Percentiles rank a stretch among this genome's conserved stretches.
Conservation (phyloP, 2,113 vertebrate genomes). For the Apteryx mantelli region DNA sequence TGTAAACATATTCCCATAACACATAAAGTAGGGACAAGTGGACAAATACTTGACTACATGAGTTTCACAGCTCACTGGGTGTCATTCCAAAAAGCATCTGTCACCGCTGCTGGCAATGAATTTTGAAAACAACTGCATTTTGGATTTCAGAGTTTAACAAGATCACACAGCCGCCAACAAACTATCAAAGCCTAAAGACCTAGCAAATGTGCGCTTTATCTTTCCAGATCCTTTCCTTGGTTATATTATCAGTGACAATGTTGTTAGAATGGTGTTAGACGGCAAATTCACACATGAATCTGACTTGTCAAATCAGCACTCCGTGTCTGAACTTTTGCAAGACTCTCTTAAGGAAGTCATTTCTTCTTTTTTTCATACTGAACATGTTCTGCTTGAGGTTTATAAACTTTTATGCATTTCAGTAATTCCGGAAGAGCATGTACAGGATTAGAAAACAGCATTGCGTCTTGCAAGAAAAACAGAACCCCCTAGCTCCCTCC, state of each 20-base stretch:
- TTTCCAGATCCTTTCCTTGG: neutral
- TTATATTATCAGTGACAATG: conserved; percentile 19
- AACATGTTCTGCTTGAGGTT: neutral
- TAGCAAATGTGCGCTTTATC: neutral
- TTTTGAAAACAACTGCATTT: conserved; percentile 48
- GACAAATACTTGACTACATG: conserved; percentile 44
- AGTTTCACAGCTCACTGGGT: conserved; percentile 57
- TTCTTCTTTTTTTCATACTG: neutral
- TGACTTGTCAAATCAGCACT: conserved; percentile 19
- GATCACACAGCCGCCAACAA: neutral
- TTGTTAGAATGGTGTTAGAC: conserved; percentile 33
- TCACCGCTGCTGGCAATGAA: conserved; percentile 22
- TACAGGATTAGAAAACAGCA: neutral
- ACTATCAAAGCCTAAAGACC: neutral
- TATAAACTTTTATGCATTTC: neutral
- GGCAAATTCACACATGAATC: conserved; percentile 21
- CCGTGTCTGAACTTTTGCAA: neutral
- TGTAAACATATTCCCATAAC: conserved; percentile 57
- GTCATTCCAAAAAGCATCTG: conserved; percentile 62
- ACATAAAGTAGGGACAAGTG: conserved; percentile 41
- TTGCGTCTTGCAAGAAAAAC: neutral
- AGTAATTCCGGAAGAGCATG: neutral
- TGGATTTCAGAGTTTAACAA: conserved; percentile 32
- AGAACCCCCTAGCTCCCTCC: neutral
- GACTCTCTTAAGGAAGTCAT: neutral